Evolutionary conservation across 1,140 invertebrate species (phyloP).

Genomic region (Drosophila takahashii): DNA sequence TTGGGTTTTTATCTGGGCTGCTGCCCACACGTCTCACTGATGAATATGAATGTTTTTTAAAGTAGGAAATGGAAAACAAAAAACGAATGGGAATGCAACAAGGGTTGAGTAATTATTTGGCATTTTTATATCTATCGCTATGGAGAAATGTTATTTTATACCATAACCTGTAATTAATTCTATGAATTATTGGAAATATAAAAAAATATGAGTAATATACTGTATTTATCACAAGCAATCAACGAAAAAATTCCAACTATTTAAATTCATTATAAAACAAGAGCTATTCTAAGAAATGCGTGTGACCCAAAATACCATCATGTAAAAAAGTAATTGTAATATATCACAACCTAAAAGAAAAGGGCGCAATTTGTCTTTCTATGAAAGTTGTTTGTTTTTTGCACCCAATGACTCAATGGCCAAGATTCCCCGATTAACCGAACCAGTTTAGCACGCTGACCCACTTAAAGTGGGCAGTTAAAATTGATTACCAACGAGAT

Average conservation of each 20-base stretch:
- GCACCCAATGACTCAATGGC: constrained; percentile 23
- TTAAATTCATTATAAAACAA: too few species aligned
- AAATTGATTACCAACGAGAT: constrained; percentile 51
- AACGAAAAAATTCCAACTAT: too few species aligned
- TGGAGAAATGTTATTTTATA: not conserved
- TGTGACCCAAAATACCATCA: not conserved
- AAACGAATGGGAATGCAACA: constrained; percentile 31
- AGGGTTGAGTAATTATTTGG: constrained; percentile 11
- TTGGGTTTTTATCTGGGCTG: constrained; percentile 26
- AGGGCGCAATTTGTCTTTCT: constrained; percentile 16
- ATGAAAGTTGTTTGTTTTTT: not conserved
- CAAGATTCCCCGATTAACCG: constrained; percentile 28
- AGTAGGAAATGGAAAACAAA: constrained; percentile 79
- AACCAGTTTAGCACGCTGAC: constrained; percentile 56
- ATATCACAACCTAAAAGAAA: constrained; percentile 4
- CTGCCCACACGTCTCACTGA: constrained; percentile 54
- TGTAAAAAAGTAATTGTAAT: not conserved
- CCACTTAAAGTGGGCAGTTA: constrained; percentile 47
- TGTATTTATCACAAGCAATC: too few species aligned
- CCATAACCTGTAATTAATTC: too few species aligned
- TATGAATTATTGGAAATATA: too few species aligned
- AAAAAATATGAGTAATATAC: too few species aligned
- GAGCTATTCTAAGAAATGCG: not conserved
- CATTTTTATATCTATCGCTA: constrained; percentile 28
- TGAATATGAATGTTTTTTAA: constrained; percentile 84